Conservation (phyloP, 2,797 vertebrate genomes). For the Bovichtus variegatus region DNA sequence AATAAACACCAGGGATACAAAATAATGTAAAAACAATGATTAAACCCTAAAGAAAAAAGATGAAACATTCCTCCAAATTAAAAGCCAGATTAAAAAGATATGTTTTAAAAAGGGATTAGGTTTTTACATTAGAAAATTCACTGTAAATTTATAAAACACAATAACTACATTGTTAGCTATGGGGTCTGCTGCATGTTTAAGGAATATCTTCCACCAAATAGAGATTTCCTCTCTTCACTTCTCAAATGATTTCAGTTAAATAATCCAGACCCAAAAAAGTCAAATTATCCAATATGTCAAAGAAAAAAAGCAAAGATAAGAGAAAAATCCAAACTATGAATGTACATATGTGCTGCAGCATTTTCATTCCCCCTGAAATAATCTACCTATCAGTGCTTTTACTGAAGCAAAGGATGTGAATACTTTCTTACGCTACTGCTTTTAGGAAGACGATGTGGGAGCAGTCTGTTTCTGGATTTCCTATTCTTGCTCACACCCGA, state of each 20-base stretch:
- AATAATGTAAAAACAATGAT: no score
- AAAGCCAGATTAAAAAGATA: no score
- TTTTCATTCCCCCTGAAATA: neutral
- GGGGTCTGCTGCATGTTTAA: neutral
- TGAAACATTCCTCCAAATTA: no score
- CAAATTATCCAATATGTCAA: neutral
- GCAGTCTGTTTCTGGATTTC: constrained; percentile 29
- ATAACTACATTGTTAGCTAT: neutral
- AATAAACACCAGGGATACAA: no score
- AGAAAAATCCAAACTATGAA: constrained; percentile 3
- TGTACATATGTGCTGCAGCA: neutral
- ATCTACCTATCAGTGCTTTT: neutral
- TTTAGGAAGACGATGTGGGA: constrained; percentile 28
- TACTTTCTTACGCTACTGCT: neutral
- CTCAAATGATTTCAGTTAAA: neutral
- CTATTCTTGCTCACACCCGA: constrained; percentile 46
- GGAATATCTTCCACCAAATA: neutral
- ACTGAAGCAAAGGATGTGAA: constrained; percentile 10
- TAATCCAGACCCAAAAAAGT: neutral
- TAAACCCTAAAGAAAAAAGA: no score
- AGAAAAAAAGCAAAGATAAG: neutral
- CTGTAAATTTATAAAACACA: neutral
- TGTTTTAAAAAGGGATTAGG: neutral
- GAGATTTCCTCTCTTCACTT: neutral
- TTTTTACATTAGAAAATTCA: neutral